Base-by-base conservation (phyloP, 2,888 invertebrate species). In the Onchidella celtica region DNA sequence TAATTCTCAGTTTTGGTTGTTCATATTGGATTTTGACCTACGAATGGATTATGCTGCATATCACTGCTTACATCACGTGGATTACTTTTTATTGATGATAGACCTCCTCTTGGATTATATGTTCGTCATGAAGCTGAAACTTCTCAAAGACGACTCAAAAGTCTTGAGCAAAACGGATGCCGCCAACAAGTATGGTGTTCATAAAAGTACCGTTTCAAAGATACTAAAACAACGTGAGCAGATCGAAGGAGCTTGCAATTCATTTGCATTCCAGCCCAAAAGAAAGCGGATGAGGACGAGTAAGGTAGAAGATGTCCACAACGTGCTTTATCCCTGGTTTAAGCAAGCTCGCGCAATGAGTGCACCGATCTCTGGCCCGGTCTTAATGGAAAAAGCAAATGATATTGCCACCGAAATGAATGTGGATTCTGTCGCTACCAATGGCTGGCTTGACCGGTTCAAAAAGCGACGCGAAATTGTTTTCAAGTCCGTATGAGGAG, bases 361-460 rank as follows among this genome's bases (percentile, higher is more conserved):
- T 6, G 47, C 47, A 11, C 47, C 47, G 6, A 47, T 47, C 6
- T 47, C 47, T 47, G 47, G 47, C 47, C 47, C 47, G 17, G 47
- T 84, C 29, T 38, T 85, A 24, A 17, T 74, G 38, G 68, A 69
- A 29, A 84, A 86, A 72, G 83, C 80, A 0, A 36, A 74, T 38
- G 14, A 69, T 0, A 81, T 84, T 40, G 81, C 86, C n/a, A 21
- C 36, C 0, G 24, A 79, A 55, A 29, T 84, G 57, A 70, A 77
- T 14, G 21, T 72, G 0, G 73, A 73, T 11, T 86, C 85, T 38
- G 74, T 82, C 40, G 72, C 38, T 1, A 81, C 81, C 1, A 76
- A 29, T 55, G 84, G 85, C 1, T 86, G 85, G 83, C 61, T 80
- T n/a, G 82, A 82, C 27, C 24, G 72, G 27, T 86, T 85, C 38